Evolutionary conservation across 37 sponge, comb jelly and placozoan species (phyloP).

Genomic region (Crambe crambe): DNA sequence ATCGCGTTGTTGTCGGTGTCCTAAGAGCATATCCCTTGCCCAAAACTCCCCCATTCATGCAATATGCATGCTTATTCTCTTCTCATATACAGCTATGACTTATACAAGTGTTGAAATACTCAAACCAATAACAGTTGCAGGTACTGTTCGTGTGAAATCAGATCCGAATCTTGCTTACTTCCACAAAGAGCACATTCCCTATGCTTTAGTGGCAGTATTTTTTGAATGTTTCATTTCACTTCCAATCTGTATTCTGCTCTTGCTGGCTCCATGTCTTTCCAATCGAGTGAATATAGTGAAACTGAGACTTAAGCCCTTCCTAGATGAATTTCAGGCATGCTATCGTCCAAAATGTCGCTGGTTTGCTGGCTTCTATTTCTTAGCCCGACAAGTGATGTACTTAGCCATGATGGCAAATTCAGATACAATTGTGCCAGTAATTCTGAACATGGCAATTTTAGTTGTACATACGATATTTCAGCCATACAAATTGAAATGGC

Average conservation of each 20-base stretch:
- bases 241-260: slow-evolving; percentile 23
- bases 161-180: slow-evolving; percentile 10
- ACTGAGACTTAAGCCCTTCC: slow-evolving; percentile 28
- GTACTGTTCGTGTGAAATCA: background rate
- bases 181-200: slow-evolving; percentile 28
- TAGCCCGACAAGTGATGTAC: slow-evolving; percentile 28
- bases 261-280: slow-evolving; percentile 42
- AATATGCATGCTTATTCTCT: slow-evolving; percentile 20
- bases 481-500: slow-evolving; percentile 31
- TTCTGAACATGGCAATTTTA: background rate
- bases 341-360: slow-evolving; percentile 33
- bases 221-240: slow-evolving; percentile 11
- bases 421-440: background rate
- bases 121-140: background rate
- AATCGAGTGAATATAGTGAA: slow-evolving; percentile 1
- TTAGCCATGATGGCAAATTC: no score
- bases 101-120: slow-evolving; percentile 17
- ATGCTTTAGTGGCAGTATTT: slow-evolving; percentile 41
- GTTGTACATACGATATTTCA: slow-evolving; percentile 16
- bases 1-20: background rate
- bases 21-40: slow-evolving; percentile 8
- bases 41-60: slow-evolving; percentile 25
- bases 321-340: slow-evolving; percentile 60
- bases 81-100: slow-evolving; percentile 14
- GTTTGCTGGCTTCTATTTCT: slow-evolving; percentile 60